These are phyloP conservation scores for Myocastor coypus DNA, from an alignment of 2,113 vertebrate genomes.

Conservation along the genomic window DNA sequence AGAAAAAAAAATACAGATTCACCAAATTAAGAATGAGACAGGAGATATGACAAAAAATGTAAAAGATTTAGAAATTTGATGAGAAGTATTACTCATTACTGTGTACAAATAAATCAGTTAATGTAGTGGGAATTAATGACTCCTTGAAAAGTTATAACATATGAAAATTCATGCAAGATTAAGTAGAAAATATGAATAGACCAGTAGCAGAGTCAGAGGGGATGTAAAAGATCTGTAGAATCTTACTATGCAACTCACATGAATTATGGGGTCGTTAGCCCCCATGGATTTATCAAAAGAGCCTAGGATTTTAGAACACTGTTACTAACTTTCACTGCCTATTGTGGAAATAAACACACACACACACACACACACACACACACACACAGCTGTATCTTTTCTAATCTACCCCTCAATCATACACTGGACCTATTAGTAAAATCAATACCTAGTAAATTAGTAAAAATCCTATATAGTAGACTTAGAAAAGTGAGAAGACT, in stretches of 20 bases:
- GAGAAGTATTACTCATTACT: constrained; percentile 7
- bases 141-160: constrained; percentile 38
- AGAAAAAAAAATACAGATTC: constrained; percentile 19
- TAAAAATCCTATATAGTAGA: constrained; percentile 18
- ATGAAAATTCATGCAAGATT: constrained; percentile 27
- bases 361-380: background rate
- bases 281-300: background rate
- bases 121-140: constrained; percentile 18
- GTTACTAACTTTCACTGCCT: background rate
- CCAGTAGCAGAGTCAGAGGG: constrained; percentile 41
- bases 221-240: constrained; percentile 33
- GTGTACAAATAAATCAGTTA: constrained; percentile 42
- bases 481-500: background rate
- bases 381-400: background rate
- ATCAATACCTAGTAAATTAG: background rate
- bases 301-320: background rate
- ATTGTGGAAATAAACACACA: background rate
- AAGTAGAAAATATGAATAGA: constrained; percentile 50
- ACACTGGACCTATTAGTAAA: background rate
- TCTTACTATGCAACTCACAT: background rate
- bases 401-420: background rate
- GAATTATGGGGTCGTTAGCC: background rate
- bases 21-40: constrained; percentile 32
- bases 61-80: constrained; percentile 51
- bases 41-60: background rate